phyloP scores from a whole-genome alignment of 2,888 invertebrate genomes.

The Latheticus oryzae region DNA sequence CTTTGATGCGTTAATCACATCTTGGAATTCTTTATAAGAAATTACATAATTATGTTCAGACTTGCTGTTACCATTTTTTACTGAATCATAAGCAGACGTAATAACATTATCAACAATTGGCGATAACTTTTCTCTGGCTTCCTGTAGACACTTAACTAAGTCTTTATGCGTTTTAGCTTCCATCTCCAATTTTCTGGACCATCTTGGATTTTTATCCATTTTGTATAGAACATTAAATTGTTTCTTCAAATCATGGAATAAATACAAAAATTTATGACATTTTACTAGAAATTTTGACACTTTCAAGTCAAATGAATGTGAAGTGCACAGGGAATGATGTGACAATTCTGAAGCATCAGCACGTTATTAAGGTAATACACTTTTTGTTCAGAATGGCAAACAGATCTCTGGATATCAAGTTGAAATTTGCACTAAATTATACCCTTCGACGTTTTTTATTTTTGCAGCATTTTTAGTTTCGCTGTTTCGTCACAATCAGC shows the following conservation, averaged over 20 bases:
- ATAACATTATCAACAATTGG: conserved; percentile 31
- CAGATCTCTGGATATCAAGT: no score
- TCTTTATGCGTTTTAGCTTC: no score
- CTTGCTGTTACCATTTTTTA: conserved; percentile 3
- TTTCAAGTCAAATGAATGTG: no score
- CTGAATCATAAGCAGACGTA: not conserved
- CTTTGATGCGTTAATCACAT: conserved; percentile 44
- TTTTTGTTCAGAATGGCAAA: no score
- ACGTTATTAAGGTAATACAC: no score
- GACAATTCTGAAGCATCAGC: no score
- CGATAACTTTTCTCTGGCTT: conserved; percentile 21
- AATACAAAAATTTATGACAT: conserved; percentile 29
- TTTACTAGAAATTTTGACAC: conserved; percentile 31
- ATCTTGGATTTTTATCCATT: conserved; percentile 6
- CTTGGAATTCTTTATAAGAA: conserved; percentile 45
- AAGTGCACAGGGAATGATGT: no score
- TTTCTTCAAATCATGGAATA: not conserved
- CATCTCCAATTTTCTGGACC: no score
- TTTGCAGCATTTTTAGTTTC: no score
- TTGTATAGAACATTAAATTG: not conserved
- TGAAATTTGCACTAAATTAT: no score
- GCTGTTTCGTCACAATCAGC: no score
- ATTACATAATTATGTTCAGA: conserved; percentile 17
- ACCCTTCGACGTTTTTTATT: no score
- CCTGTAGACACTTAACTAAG: conserved; percentile 14